Base-by-base conservation (phyloP, 2,113 vertebrate genomes). In the Dromaius novaehollandiae region DNA sequence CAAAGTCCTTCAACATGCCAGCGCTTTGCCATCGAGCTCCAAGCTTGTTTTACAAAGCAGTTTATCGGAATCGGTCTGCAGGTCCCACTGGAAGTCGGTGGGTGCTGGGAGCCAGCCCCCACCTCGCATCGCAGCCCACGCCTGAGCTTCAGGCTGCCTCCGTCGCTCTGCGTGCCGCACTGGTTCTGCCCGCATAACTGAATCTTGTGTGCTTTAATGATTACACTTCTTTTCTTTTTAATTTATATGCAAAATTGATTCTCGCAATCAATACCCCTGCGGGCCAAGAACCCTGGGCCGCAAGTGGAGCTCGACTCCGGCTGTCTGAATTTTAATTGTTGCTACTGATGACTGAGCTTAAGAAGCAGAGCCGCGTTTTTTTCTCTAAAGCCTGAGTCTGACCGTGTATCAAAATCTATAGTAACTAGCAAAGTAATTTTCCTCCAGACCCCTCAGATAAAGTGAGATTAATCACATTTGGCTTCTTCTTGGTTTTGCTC, bases 171-270 rank as follows among this genome's bases (percentile, higher is more conserved):
- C 77, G 55, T 6, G 64, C 69, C 71, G 79, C 86, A 79, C 95
- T 66, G 95, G 76, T 96, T 96, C 87, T 95, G 82, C 73, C 80
- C 81, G 95, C 96, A 95, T 58, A 95, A 95, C 77, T 25, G 53
- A 86, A 91, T 95, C 95, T 95, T 88, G 40, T 82, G 86, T 75
- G 78, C 79, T 93, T 97, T 97, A 96, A 97, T 97, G 96, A 96
- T 94, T 96, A 58, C 17, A 46, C 90, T 94, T 56, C 16, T 55
- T 55, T 56, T 90, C 50, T 64, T 86, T 96, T 97, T 91, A 96
- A 98, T 97, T 98, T 98, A 97, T 96, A 97, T 97, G 96, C 86
- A 96, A 88, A 96, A 98, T 97, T 95, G 96, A 98, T 98, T 92
- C 91, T 96, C n/a, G 2, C 68, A 96, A 97, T 98, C 98, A 95